Conservation (phyloP, 2,797 vertebrate species). For the Aeoliscus strigatus region DNA sequence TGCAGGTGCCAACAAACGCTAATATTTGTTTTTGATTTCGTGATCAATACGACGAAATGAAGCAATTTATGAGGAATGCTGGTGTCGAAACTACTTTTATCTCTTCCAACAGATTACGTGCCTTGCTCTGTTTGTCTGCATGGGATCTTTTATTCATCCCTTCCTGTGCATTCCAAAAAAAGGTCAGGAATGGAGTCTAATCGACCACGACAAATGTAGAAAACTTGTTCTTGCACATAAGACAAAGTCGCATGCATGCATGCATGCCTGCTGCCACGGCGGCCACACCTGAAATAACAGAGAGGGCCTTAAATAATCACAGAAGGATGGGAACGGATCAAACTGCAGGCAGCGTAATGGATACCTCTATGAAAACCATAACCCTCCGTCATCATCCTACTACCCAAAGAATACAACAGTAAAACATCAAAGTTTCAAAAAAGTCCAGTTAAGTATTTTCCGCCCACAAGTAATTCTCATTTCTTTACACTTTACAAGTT, state of each 20-base stretch:
- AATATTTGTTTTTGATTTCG: constrained; percentile 36
- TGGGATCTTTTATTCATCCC: constrained; percentile 27
- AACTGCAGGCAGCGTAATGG: constrained; percentile 48
- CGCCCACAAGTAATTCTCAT: too few species aligned
- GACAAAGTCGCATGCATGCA: constrained; percentile 53
- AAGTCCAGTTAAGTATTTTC: too few species aligned
- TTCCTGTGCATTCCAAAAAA: constrained; percentile 43
- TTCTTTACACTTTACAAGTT: too few species aligned
- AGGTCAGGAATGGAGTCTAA: constrained; percentile 31
- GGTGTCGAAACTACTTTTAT: constrained; percentile 15
- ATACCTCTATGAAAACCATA: constrained; percentile 49
- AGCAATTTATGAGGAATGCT: constrained; percentile 33
- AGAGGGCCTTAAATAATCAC: constrained; percentile 50
- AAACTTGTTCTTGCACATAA: constrained; percentile 29
- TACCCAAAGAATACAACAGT: constrained; percentile 22
- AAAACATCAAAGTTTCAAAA: constrained; percentile 2
- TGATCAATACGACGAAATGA: neutral
- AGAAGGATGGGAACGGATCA: constrained; percentile 32
- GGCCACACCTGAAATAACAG: constrained; percentile 75
- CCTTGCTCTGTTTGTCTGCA: constrained; percentile 18
- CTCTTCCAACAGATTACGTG: constrained; percentile 8
- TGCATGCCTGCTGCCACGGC: constrained; percentile 46
- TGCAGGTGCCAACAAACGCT: constrained; percentile 17
- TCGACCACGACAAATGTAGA: constrained; percentile 35
- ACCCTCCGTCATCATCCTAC: constrained; percentile 33